Evolutionary conservation across 2,797 vertebrate genomes (phyloP), one percentile per base, ranked within the genome.

Genomic region (Gymnoscopelus braueri): DNA sequence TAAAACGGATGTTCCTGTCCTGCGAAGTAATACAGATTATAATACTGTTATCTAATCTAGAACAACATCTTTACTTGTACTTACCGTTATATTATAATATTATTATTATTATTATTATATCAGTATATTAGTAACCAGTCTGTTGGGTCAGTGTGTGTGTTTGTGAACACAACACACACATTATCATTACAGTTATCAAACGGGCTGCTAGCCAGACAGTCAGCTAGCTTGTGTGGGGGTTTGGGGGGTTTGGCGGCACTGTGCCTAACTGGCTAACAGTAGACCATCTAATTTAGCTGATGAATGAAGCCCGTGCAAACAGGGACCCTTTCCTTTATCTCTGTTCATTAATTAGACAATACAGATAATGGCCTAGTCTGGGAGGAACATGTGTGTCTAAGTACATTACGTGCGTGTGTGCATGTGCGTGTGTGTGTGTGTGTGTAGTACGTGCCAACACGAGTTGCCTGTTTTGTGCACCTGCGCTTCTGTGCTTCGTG

Each of bases 281-380:
- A 10, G 67, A 71, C 23, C 19, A 1, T 60, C 75, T 75, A 72
- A 71, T 75, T 64, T 68, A 14, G 12, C 72, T 52, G 72, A 75
- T 75, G 74, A 75, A 75, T 72, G 72, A 69, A 74, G 67, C 12
- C 26, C 5, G 58, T 69, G 58, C 65, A 58, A 73, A 78, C 67
- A 61, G 74, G 47, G 67, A 54, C 69, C 63, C 69, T 78, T 73
- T 75, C 63, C 69, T 78, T 73, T 75, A 66, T 71, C 63, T 39
- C n/a, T 1, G 8, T 52, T 55, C 12, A 68, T 51, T 71, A 50
- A 69, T 75, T 67, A 49, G 39, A 44, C 39, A 44, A 44, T 44
- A 44, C 39, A 2, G 39, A 44, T 44, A 44, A 44, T 44, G 39
- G 39, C 39, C 39, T 44, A 10, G 39, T 44, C 39, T 44, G 39